phyloP scores from a whole-genome alignment of 2,797 vertebrate genomes.

The Pitangus sulphuratus region DNA sequence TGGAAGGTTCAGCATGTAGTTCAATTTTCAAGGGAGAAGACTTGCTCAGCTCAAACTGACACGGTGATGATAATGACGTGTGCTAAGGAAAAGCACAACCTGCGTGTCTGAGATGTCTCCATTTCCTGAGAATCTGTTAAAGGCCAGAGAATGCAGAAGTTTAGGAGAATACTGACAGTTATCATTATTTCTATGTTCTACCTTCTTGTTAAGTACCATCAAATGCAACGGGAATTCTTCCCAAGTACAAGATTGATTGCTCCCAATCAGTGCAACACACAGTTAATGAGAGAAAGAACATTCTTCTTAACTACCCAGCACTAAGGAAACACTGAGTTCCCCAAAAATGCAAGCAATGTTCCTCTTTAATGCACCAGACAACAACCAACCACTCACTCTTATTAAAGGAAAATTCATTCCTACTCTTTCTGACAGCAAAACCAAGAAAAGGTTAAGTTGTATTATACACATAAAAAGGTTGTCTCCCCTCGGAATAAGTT shows the following conservation, averaged over 20 bases:
- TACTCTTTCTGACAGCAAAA: not conserved
- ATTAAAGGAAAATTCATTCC: not conserved
- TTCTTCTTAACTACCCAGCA: not conserved
- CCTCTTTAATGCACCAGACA: not conserved
- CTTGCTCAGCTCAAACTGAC: not conserved
- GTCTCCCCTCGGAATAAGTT: not conserved
- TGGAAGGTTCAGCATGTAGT: not conserved
- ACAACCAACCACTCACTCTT: not conserved
- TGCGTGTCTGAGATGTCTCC: not conserved
- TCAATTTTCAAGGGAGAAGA: not conserved
- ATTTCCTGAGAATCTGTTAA: not conserved
- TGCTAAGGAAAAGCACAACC: not conserved
- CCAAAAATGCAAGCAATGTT: not conserved
- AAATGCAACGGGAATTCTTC: not conserved
- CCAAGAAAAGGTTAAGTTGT: not conserved
- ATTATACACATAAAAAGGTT: not conserved
- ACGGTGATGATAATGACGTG: not conserved
- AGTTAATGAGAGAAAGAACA: not conserved
- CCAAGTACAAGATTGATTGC: rapidly evolving
- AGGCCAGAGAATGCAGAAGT: not conserved
- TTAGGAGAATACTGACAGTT: not conserved
- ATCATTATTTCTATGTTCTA: not conserved
- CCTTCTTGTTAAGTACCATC: not conserved
- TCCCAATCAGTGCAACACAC: not conserved
- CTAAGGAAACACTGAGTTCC: not conserved